Base-by-base conservation (phyloP, 1,140 invertebrate species). In the Pinna nobilis region DNA sequence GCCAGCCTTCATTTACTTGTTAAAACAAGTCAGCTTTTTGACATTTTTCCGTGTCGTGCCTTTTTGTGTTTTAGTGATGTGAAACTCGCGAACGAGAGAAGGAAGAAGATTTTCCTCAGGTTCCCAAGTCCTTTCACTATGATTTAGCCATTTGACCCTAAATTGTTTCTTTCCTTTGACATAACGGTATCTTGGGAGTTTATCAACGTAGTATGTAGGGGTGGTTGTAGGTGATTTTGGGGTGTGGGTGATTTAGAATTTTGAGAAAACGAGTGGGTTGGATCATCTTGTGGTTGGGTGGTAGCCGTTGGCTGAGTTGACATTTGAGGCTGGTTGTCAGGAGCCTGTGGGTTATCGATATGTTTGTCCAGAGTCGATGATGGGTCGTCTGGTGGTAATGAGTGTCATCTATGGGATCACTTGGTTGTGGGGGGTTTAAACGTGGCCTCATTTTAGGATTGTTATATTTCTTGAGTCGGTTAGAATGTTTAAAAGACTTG, bases 31-130 rank as follows among this genome's bases (percentile, higher is more conserved):
- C 9, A n/a, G 18, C 50, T 50, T 50, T n/a, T 53, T 70, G 11
- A 5, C 20, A 28, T 28, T 39, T 51, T 70, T 70, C 15, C 57
- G 39, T 28, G 20, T 61, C 3, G 32, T 44, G 6, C 68, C 68
- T 33, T 32, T 70, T 63, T 70, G 57, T 50, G 70, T 71, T 51
- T 53, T 71, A 2, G 33, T 55, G 15, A 63, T 55, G 33, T 50
- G 60, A 32, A 44, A 71, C 47, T 64, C n/a, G 37, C 50, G 47
- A 51, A 71, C 35, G 32, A 71, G 30, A 13, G 28, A 6, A 15
- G 32, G 59, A 28, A 28, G 33, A 1, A 71, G 23, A 20, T 71
- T 71, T 20, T 64, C 35, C 20, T 64, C 50, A 32, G 70, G 61
- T 39, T 71, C 37, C 61, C 70, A 65, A 2, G 70, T 64, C 39